These are phyloP conservation scores for Geotrypetes seraphini DNA, from an alignment of 2,797 vertebrate genomes.

Conservation along the genomic window DNA sequence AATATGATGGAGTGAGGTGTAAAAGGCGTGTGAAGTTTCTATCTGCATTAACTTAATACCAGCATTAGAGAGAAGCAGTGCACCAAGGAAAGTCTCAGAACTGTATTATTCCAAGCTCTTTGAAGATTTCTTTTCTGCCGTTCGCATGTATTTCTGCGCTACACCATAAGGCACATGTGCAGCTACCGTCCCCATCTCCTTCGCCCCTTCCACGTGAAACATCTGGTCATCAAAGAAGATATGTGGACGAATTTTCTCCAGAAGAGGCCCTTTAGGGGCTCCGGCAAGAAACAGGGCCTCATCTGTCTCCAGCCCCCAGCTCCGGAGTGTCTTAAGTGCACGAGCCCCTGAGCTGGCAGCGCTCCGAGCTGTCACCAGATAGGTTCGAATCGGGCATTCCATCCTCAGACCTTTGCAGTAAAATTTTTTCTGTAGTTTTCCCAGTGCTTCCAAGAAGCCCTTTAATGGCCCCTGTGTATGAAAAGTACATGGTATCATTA, in stretches of 20 bases:
- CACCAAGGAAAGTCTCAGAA: neutral
- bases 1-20: too few species aligned
- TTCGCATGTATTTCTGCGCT: slow-evolving; percentile 58
- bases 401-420: slow-evolving; percentile 84
- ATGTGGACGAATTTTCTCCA: slow-evolving; percentile 90
- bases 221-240: slow-evolving; percentile 98
- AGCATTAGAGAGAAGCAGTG: neutral
- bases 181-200: slow-evolving; percentile 81
- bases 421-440: slow-evolving; percentile 94
- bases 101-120: neutral
- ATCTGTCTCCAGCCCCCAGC: slow-evolving; percentile 91
- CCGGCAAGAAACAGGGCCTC: slow-evolving; percentile 91
- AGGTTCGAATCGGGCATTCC: slow-evolving; percentile 91
- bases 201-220: slow-evolving; percentile 90
- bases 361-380: slow-evolving; percentile 85
- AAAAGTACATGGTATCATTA: neutral
- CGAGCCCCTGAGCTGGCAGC: slow-evolving; percentile 93
- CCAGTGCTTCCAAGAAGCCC: slow-evolving; percentile 82
- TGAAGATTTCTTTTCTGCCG: neutral
- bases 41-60: too few species aligned
- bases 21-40: too few species aligned
- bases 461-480: slow-evolving; percentile 79
- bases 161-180: slow-evolving; percentile 93
- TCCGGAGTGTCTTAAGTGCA: slow-evolving; percentile 87
- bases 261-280: slow-evolving; percentile 86